Evolutionary conservation across 2,113 vertebrate species (phyloP).

Genomic region (Miniopterus natalensis): DNA sequence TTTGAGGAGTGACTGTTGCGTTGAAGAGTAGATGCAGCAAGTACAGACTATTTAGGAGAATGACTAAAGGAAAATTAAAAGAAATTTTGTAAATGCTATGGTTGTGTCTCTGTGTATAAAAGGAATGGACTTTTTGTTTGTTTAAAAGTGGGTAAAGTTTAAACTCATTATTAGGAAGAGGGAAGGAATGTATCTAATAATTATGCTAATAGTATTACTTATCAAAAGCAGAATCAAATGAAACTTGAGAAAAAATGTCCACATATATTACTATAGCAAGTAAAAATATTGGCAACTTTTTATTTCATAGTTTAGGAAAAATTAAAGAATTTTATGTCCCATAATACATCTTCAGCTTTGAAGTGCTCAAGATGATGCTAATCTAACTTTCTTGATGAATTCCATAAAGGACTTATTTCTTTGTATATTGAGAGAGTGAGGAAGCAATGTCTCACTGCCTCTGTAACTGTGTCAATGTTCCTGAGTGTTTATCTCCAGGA

Average conservation of each 20-base stretch:
- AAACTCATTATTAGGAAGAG: neutral
- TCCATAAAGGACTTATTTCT: neutral
- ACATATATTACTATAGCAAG: neutral
- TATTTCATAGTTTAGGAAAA: neutral
- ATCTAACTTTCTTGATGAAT: neutral
- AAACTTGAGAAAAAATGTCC: neutral
- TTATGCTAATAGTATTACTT: neutral
- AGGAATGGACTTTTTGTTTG: neutral
- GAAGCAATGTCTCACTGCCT: neutral
- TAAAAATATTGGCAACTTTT: neutral
- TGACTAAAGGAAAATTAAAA: neutral
- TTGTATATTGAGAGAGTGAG: neutral
- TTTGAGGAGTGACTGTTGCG: neutral
- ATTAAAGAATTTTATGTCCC: neutral
- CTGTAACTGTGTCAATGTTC: neutral
- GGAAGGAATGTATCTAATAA: neutral
- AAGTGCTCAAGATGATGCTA: neutral
- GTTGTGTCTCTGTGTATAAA: neutral
- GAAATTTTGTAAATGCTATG: neutral
- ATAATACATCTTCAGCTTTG: neutral
- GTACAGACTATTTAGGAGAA: neutral
- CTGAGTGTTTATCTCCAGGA: neutral
- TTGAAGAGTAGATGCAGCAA: neutral
- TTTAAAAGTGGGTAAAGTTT: neutral
- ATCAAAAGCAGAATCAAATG: neutral